Evolutionary conservation across 2,797 vertebrate species (phyloP).

Genomic region (Halcyon smyrnensis): DNA sequence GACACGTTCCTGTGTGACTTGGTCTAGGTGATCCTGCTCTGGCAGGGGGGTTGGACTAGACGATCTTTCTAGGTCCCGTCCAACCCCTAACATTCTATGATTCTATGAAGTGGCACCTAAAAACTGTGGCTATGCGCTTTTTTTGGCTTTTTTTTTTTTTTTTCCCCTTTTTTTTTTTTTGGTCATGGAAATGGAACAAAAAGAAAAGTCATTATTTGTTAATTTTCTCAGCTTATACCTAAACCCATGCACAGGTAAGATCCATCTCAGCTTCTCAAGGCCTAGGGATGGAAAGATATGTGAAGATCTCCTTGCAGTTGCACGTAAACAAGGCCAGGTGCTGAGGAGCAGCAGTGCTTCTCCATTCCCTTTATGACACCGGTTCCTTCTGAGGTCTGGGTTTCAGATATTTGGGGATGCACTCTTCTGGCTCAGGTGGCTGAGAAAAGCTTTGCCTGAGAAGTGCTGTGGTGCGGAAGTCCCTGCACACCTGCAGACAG

Average conservation of each 20-base stretch:
- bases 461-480: rapidly evolving
- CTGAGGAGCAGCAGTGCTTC: not conserved
- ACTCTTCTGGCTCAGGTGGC: not conserved
- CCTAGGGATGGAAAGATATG: not conserved
- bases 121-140: not conserved
- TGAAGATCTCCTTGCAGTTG: not conserved
- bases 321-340: not conserved
- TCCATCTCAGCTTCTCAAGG: not conserved
- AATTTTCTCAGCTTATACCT: not conserved
- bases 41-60: no score
- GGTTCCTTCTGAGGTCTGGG: not conserved
- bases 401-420: not conserved
- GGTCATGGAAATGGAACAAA: not conserved
- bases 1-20: no score
- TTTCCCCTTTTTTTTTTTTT: not conserved
- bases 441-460: not conserved
- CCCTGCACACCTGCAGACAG: not conserved
- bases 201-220: not conserved
- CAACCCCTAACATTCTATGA: no score
- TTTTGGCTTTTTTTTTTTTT: no score
- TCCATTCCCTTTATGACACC: not conserved
- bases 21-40: no score
- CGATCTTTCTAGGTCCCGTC: no score
- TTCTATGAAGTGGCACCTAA: not conserved
- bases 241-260: not conserved